Conservation (phyloP, 2,797 vertebrate genomes). For the Intellagama lesueurii region DNA sequence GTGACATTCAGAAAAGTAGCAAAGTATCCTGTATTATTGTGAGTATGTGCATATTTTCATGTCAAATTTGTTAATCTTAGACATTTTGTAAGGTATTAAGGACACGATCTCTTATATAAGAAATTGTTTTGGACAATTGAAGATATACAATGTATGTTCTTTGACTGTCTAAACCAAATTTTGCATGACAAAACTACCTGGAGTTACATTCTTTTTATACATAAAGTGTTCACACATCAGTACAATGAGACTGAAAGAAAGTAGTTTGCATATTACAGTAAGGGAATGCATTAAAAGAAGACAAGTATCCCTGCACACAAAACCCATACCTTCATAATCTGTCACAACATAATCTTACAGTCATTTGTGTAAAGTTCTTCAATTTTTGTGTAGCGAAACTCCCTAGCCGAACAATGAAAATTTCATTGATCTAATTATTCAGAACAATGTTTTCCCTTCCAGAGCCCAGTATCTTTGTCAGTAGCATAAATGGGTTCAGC, state of each 20-base stretch:
- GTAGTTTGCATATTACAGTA: background rate
- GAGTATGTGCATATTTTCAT: conserved; percentile 39
- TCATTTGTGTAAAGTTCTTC: background rate
- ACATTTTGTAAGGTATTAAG: background rate
- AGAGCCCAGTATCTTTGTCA: background rate
- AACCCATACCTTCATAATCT: background rate
- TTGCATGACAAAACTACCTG: background rate
- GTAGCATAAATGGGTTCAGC: background rate
- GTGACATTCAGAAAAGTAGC: conserved; percentile 30
- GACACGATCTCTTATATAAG: conserved; percentile 1
- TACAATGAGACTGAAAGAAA: background rate
- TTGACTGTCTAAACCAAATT: conserved; percentile 3
- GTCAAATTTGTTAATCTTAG: conserved; percentile 30
- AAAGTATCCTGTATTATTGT: conserved; percentile 9
- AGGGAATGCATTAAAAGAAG: background rate
- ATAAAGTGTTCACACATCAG: background rate
- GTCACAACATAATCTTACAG: background rate
- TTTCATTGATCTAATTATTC: background rate
- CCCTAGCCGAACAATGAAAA: background rate
- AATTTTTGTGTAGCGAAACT: background rate
- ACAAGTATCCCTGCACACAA: background rate
- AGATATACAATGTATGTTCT: background rate
- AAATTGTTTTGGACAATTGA: conserved; percentile 5
- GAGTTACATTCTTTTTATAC: background rate
- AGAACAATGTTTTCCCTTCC: background rate